A percentile compares a stretch with the other conserved stretches of the same genome.
Conservation (phyloP, 2,113 vertebrate genomes). For the Cercocebus atys region DNA sequence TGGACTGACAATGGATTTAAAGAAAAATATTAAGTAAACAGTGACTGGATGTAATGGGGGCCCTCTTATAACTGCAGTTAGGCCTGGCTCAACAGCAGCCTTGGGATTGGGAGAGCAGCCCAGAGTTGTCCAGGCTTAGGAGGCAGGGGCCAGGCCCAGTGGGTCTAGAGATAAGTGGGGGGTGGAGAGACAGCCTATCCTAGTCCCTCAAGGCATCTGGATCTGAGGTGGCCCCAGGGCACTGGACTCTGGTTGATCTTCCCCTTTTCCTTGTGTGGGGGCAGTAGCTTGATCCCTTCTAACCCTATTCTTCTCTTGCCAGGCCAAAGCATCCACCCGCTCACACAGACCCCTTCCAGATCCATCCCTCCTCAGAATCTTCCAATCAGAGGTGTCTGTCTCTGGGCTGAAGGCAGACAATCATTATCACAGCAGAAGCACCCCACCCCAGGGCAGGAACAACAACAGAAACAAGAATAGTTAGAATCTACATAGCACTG, state of each 20-base stretch:
- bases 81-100: background rate
- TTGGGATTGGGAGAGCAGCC: background rate
- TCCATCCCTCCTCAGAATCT: conserved; percentile 11
- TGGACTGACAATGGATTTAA: background rate
- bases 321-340: background rate
- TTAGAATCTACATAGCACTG: background rate
- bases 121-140: background rate
- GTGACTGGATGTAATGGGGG: background rate
- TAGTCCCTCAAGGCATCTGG: background rate
- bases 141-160: background rate
- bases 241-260: background rate
- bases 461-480: background rate
- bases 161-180: background rate
- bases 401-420: conserved; percentile 6
- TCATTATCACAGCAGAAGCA: background rate
- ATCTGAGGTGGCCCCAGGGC: background rate
- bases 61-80: background rate
- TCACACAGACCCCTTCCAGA: background rate
- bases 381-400: background rate
- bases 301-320: background rate
- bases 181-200: background rate
- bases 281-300: background rate
- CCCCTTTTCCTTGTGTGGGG: background rate
- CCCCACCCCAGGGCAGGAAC: background rate
- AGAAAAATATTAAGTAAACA: background rate